Percentiles rank a stretch among this genome's conserved stretches.
Evolutionary conservation across 2,888 invertebrate genomes (phyloP).

Genomic region (Leptinotarsa juncta): DNA sequence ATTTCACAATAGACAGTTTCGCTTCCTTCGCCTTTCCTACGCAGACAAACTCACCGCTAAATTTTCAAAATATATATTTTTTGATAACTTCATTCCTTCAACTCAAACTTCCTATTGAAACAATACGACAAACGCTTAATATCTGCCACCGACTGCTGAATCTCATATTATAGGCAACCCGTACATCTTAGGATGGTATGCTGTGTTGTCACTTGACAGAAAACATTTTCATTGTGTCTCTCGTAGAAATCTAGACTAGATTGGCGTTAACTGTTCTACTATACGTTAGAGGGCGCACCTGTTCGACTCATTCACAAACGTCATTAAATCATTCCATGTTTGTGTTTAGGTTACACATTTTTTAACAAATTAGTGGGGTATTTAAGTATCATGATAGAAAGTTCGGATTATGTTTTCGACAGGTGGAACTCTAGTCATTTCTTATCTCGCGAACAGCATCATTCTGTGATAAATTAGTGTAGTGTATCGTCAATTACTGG

Average conservation of each 20-base stretch:
- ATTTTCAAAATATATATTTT: too few relatives aligned
- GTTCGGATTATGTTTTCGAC: constrained; percentile 47
- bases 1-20: too few relatives aligned
- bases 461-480: constrained; percentile 42
- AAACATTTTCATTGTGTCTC: not conserved
- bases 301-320: constrained; percentile 14
- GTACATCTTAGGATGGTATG: not conserved
- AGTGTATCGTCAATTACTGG: constrained; percentile 30
- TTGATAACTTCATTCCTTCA: too few relatives aligned
- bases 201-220: not conserved
- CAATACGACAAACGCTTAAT: too few relatives aligned
- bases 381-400: constrained; percentile 50
- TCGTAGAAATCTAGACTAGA: not conserved
- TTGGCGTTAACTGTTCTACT: not conserved
- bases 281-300: not conserved
- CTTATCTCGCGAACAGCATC: constrained; percentile 31
- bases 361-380: constrained; percentile 48
- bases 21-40: too few relatives aligned
- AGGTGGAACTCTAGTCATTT: constrained; percentile 46
- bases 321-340: constrained; percentile 44
- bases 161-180: not conserved
- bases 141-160: too few relatives aligned
- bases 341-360: constrained; percentile 46
- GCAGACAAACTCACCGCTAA: too few relatives aligned
- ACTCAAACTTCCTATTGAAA: too few relatives aligned